Evolutionary conservation across 2,113 vertebrate genomes (phyloP), one percentile per base, ranked within the genome.

Genomic region (Cryptomyrus ogoouensis): DNA sequence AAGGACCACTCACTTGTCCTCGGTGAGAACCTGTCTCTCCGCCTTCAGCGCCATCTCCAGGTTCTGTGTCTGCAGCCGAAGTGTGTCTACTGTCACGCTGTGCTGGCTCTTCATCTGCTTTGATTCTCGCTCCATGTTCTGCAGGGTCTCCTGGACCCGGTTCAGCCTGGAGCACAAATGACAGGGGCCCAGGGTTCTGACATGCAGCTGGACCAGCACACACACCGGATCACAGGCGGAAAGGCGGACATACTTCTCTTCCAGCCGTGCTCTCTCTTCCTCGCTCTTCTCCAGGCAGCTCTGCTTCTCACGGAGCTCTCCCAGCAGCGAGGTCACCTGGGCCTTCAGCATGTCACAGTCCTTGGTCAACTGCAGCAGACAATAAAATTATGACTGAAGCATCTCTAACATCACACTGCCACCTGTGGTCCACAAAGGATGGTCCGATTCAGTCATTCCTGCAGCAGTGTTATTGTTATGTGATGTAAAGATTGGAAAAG

Each of bases 281-380:
- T 95, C 95, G 27, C 96, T 96, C 31, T 94, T 95, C 7, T 97
- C 96, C 91, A 98, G 91, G 83, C 96, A 96, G 91, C 94, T 96
- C 94, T 97, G 97, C 66, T 97, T 96, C 94, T 98, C 97, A 0
- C 96, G 95, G 27, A 98, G 95, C 88, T 98, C 97, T 8, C 96
- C 97, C 19, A 98, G 91, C 21, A 98, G 94, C 3, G 97, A 98
- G 0, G 97, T 98, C 8, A 96, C 97, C 93, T 98, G 97, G 70
- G 97, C 97, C 91, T 97, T 97, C 91, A 97, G 94, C 0, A 96
- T 95, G 83, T 96, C 96, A 56, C 94, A 96, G 92, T 98, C 97
- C 90, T 98, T 97, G 0, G 95, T 95, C 93, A 97, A 91, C 96
- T 96, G 89, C 15, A 91, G 84, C 52, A 87, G 10, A 56, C 8